A percentile compares a stretch with the other conserved stretches of the same genome.
Conservation (phyloP, 1,140 invertebrate species). For the Lasioglossum albipes region DNA sequence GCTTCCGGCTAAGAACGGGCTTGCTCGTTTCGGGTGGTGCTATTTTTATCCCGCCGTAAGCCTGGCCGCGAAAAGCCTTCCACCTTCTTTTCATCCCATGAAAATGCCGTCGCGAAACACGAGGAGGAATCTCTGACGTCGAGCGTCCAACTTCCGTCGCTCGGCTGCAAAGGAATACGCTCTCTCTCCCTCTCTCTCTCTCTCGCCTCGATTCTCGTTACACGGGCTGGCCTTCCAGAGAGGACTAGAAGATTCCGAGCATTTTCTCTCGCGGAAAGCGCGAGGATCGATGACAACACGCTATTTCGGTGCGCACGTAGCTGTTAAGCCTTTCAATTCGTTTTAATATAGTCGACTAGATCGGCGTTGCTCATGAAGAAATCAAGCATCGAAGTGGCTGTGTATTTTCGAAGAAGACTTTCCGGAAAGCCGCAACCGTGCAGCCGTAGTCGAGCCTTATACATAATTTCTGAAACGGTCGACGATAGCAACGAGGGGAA, state of each 20-base stretch:
- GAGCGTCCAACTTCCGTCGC: neutral
- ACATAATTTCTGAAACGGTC: neutral
- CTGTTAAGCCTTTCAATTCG: neutral
- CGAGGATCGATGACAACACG: neutral
- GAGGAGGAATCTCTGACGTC: conserved; percentile 14
- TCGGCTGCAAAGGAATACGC: too few species aligned
- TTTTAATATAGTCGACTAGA: neutral
- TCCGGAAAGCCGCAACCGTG: neutral
- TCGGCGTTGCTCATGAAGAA: conserved; percentile 14
- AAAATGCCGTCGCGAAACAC: conserved; percentile 21
- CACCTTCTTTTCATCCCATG: neutral
- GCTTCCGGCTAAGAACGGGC: neutral
- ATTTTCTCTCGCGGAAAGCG: too few species aligned
- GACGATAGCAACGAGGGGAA: neutral
- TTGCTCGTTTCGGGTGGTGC: neutral
- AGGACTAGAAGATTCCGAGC: too few species aligned
- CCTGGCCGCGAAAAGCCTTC: conserved; percentile 15
- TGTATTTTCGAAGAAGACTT: neutral
- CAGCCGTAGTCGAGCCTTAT: neutral
- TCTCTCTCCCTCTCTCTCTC: too few species aligned
- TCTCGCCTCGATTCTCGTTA: too few species aligned
- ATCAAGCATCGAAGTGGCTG: neutral
- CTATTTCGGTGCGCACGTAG: neutral
- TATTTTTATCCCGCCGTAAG: conserved; percentile 32
- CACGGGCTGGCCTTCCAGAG: too few species aligned